Percentiles rank a stretch among this genome's conserved stretches.
phyloP scores from a whole-genome alignment of 2,113 vertebrate species.

The Buteo buteo region DNA sequence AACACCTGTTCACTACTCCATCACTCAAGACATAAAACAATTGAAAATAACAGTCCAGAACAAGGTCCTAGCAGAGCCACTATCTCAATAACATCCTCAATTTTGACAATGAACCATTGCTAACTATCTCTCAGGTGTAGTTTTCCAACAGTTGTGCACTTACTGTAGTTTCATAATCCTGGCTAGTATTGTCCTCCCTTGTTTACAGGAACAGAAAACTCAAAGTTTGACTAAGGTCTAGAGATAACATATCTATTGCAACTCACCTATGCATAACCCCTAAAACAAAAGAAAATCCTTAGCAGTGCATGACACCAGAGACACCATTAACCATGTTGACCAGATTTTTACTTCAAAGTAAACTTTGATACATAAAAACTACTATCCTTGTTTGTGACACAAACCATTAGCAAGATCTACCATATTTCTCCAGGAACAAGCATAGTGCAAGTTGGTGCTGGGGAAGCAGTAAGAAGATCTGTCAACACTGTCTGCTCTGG shows the following conservation, averaged over 20 bases:
- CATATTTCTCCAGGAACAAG: neutral
- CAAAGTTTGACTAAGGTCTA: neutral
- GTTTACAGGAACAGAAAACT: neutral
- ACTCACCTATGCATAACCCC: neutral
- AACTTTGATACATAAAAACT: neutral
- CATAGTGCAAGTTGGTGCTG: too few species aligned
- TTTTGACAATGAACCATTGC: neutral
- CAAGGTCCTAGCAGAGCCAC: neutral
- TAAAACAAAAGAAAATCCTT: neutral
- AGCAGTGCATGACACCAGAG: neutral
- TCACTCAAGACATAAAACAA: neutral
- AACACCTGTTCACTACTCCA: neutral
- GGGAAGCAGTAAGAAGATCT: neutral
- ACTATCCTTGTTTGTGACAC: too few species aligned
- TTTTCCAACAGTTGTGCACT: neutral
- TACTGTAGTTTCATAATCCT: neutral
- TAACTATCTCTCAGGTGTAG: neutral
- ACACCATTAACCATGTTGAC: fast-evolving
- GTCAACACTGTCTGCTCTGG: neutral
- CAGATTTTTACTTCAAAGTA: neutral
- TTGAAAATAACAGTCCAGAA: neutral
- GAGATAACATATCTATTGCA: neutral
- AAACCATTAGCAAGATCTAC: neutral
- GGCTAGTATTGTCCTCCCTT: neutral
- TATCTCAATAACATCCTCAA: neutral